These are phyloP conservation scores for Atta texana DNA, from an alignment of 1,140 invertebrate species.

Conservation along the genomic window DNA sequence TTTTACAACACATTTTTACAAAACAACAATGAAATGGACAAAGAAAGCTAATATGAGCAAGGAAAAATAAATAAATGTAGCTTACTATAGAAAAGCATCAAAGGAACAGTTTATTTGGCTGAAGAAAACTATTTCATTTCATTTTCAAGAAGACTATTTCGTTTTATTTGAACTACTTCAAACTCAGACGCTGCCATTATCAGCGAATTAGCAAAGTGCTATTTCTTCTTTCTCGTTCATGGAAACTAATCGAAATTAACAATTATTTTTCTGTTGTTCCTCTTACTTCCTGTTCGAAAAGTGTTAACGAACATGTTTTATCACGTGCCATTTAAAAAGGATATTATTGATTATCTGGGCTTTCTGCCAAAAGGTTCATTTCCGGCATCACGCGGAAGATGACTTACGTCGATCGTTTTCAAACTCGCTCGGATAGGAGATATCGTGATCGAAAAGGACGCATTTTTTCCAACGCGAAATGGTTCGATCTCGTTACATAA, in stretches of 20 bases:
- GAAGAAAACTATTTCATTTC: too few relatives aligned
- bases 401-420: slow-evolving; percentile 58
- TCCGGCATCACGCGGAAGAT: slow-evolving; percentile 48
- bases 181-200: not conserved
- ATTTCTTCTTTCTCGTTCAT: not conserved
- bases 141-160: too few relatives aligned
- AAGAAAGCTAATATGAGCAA: too few relatives aligned
- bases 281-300: slow-evolving; percentile 24
- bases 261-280: slow-evolving; percentile 41
- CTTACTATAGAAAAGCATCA: too few relatives aligned
- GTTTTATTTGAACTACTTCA: not conserved
- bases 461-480: slow-evolving; percentile 21
- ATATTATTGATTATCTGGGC: slow-evolving; percentile 63
- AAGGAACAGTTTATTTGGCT: too few relatives aligned
- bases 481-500: slow-evolving; percentile 41
- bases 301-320: slow-evolving; percentile 54
- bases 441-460: slow-evolving; percentile 1
- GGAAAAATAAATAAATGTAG: too few relatives aligned
- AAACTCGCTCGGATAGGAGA: slow-evolving; percentile 17
- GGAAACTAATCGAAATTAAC: slow-evolving; percentile 21
- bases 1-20: too few relatives aligned
- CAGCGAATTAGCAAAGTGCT: slow-evolving; percentile 22
- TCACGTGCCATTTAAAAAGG: slow-evolving; percentile 21
- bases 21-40: too few relatives aligned
- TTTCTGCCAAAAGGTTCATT: slow-evolving; percentile 63